phyloP scores from a whole-genome alignment of 1,140 invertebrate species.

The Drosophila trapezifrons region DNA sequence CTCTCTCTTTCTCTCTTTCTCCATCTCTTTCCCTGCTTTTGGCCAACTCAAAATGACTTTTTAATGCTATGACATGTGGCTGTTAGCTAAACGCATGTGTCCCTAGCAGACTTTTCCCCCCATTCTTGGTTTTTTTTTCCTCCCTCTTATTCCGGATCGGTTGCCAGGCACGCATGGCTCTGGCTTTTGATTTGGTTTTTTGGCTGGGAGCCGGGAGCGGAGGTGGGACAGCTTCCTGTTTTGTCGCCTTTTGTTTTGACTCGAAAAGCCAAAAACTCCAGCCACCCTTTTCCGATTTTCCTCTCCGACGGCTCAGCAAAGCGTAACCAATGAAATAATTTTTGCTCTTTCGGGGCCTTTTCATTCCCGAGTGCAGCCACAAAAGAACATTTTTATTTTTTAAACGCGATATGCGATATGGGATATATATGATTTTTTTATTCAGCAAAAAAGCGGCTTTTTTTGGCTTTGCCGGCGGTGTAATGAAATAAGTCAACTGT shows the following conservation, averaged over 20 bases:
- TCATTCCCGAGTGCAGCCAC: constrained; percentile 24
- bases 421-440: constrained; percentile 9
- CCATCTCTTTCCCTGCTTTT: constrained; percentile 6
- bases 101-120: constrained; percentile 10
- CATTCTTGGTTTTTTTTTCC: constrained; percentile 1
- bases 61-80: constrained; percentile 45
- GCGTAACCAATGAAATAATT: constrained; percentile 65
- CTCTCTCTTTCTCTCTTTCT: not conserved
- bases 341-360: constrained; percentile 41
- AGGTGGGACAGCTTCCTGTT: constrained; percentile 17
- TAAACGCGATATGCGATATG: constrained; percentile 13
- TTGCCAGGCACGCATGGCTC: constrained; percentile 45
- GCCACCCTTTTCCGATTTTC: constrained; percentile 29
- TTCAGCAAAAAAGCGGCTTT: constrained; percentile 4
- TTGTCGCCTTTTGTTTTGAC: constrained; percentile 46
- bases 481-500: constrained; percentile 69
- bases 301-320: constrained; percentile 24
- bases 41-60: constrained; percentile 33
- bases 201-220: constrained; percentile 1
- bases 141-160: constrained; percentile 12
- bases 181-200: constrained; percentile 36
- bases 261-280: constrained; percentile 6
- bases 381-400: constrained; percentile 41
- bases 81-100: constrained; percentile 23
- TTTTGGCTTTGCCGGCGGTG: constrained; percentile 5